Base-by-base conservation (phyloP, 2,113 vertebrate genomes). In the Porphyrio hochstetteri region DNA sequence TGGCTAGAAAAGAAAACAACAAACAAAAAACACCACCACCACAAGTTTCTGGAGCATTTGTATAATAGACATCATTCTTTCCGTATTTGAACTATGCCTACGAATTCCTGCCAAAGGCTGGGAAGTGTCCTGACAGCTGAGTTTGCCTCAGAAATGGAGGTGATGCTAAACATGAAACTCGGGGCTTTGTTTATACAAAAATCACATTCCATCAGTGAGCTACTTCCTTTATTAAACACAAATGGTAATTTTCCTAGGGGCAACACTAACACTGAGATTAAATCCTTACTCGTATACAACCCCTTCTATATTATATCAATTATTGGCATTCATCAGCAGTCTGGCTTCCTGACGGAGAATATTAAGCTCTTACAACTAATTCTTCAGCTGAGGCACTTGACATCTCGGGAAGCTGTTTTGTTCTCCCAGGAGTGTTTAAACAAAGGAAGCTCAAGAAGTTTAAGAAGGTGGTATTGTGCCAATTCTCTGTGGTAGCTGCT, bases 341-440 rank as follows among this genome's bases (percentile, higher is more conserved):
- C 33, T 88, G 67, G 44, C 33, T 81, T 90, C 59, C 68, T 94
- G 67, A 80, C 1, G 8, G 55, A 63, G 60, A 77, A 76, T 84
- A 84, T 90, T 86, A 92, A 92, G 24, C n/a, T 85, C 25, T 87
- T 72, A n/a, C 2, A 78, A 63, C 12, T 40, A 87, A 67, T 71
- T 33, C 18, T 82, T 89, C 48, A 91, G 35, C n/a, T 84, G 86
- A 92, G 68, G 35, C 31, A 67, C 50, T 95, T 91, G 59, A 63
- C 5, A 15, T 77, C 83, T 92, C 4, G 5, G 16, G 35, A 91
- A 95, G 57, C 16, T 86, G 50, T 67, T 76, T 90, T 92, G 4
- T 79, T 85, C 71, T 93, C 52, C 65, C 36, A 52, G 36, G 46
- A 90, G 61, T 33, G n/a, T 82, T 95, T 92, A 94, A 94, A 94